Percentiles rank a stretch among this genome's conserved stretches.
phyloP scores from a whole-genome alignment of 2,888 invertebrate genomes.

The Petrolisthes manimaculis region DNA sequence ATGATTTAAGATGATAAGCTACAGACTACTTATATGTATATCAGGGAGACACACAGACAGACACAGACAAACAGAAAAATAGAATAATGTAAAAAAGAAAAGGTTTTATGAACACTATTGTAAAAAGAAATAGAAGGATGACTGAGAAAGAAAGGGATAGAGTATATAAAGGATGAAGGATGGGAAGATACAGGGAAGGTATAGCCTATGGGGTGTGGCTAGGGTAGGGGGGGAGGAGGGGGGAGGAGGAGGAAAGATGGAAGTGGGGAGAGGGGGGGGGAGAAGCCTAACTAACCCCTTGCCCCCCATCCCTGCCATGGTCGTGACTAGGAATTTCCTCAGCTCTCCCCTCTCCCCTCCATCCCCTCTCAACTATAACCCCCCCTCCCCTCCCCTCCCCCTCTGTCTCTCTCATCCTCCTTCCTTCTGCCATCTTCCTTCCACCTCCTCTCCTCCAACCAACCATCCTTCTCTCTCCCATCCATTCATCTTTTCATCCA shows the following conservation, averaged over 20 bases:
- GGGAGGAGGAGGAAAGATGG: not conserved
- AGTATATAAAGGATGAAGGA: too few relatives aligned
- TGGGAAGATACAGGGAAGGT: too few relatives aligned
- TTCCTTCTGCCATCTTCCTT: not conserved
- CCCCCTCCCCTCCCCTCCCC: not conserved
- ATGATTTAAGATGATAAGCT: too few relatives aligned
- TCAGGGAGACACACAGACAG: too few relatives aligned
- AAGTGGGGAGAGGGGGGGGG: not conserved
- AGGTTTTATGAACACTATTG: too few relatives aligned
- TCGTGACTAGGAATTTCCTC: constrained; percentile 5
- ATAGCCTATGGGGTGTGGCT: not conserved
- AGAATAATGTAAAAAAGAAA: too few relatives aligned
- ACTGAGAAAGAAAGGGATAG: too few relatives aligned
- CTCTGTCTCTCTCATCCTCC: not conserved
- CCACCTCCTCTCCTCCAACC: not conserved
- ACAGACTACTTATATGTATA: too few relatives aligned
- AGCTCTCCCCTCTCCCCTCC: not conserved
- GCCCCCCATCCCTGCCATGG: not conserved
- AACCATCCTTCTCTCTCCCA: not conserved
- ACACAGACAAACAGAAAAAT: too few relatives aligned
- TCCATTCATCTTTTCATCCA: not conserved
- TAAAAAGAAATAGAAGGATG: too few relatives aligned
- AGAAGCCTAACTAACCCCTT: not conserved
- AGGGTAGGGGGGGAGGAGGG: not conserved
- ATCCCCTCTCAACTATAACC: not conserved